Conservation (phyloP, 2,113 vertebrate species). For the Corythaixoides concolor region DNA sequence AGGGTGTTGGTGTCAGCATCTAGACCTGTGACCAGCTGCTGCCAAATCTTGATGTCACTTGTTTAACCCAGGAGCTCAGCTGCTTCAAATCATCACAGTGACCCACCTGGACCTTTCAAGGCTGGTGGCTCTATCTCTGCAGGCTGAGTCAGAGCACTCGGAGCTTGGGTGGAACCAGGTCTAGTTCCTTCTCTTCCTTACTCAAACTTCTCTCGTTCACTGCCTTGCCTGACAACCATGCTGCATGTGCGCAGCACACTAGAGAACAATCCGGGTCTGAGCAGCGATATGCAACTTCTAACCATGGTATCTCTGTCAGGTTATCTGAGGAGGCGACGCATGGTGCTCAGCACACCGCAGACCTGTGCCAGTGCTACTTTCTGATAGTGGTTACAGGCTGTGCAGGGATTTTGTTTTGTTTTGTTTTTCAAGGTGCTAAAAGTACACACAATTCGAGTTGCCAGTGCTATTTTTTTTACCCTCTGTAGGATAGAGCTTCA, state of each 20-base stretch:
- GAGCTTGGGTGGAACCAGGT: neutral
- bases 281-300: neutral
- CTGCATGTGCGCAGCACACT: rapidly evolving
- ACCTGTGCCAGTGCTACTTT: neutral
- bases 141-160: neutral
- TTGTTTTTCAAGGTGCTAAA: neutral
- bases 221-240: neutral
- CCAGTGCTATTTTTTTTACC: neutral
- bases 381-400: neutral
- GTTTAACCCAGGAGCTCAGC: neutral
- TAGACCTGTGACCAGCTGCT: neutral
- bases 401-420: neutral
- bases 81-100: rapidly evolving
- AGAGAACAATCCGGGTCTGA: neutral
- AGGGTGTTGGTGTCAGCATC: neutral
- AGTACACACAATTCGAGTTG: neutral
- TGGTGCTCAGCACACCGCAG: neutral
- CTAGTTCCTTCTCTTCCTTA: neutral
- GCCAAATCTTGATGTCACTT: neutral
- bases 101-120: neutral
- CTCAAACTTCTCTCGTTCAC: neutral
- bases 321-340: neutral
- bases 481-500: neutral
- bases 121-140: neutral
- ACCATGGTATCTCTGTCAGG: rapidly evolving